Percentiles rank a stretch among this genome's conserved stretches.
Evolutionary conservation across 2,113 vertebrate genomes (phyloP).

Genomic region (Nesoenas mayeri): DNA sequence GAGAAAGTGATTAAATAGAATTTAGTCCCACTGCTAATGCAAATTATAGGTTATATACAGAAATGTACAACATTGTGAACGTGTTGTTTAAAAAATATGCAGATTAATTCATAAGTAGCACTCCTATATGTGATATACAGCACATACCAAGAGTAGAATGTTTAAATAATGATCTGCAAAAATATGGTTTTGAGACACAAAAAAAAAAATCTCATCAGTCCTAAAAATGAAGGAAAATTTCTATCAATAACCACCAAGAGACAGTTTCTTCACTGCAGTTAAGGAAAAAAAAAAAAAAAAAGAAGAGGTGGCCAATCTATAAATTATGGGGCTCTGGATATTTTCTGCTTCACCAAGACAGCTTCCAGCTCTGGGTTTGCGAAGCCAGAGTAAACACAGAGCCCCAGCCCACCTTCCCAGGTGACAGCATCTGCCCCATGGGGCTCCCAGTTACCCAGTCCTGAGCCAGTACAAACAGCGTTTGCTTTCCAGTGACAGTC

Average conservation of each 20-base stretch:
- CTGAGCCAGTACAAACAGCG: not conserved
- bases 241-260: not conserved
- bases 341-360: not conserved
- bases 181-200: not conserved
- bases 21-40: not conserved
- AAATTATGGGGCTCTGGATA: slow-evolving; percentile 13
- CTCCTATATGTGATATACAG: not conserved
- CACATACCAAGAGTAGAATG: not conserved
- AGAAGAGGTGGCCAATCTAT: not conserved
- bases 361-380: not conserved
- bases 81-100: not conserved
- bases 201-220: not conserved
- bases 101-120: not conserved
- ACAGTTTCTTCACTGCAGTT: not conserved
- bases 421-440: rapidly evolving
- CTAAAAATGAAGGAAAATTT: not conserved
- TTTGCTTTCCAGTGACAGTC: not conserved
- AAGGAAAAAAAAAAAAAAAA: not conserved
- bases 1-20: not conserved
- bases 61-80: not conserved
- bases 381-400: not conserved
- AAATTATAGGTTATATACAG: not conserved
- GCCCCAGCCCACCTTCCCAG: not conserved
- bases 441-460: not conserved
- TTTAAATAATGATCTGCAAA: not conserved